phyloP scores from a whole-genome alignment of 2,797 vertebrate species.

The Hippocampus kuda region DNA sequence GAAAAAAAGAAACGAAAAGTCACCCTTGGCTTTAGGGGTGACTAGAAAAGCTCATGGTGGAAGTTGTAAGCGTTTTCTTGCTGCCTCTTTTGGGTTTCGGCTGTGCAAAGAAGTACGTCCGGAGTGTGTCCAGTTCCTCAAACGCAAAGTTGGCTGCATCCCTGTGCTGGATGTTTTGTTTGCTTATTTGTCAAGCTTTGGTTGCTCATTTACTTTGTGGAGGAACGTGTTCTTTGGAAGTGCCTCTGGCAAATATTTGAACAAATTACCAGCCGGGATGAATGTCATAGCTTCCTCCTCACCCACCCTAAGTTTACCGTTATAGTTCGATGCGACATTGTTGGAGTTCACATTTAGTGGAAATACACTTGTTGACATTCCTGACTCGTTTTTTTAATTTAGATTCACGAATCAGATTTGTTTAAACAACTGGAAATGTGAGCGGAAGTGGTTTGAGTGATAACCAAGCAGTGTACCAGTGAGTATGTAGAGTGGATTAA shows the following conservation, averaged over 20 bases:
- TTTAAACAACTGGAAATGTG: not conserved
- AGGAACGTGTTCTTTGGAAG: not conserved
- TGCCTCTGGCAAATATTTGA: not conserved
- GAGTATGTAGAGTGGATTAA: not conserved
- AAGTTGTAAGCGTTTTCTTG: not conserved
- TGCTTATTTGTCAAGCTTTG: conserved; percentile 3
- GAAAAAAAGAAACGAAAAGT: conserved; percentile 23
- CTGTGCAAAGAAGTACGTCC: not conserved
- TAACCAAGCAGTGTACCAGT: too few species aligned
- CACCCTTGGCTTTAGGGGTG: not conserved
- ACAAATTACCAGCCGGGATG: not conserved
- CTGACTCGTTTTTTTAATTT: not conserved
- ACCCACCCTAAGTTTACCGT: not conserved
- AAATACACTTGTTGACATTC: not conserved
- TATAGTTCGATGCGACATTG: not conserved
- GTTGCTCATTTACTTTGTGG: conserved; percentile 3
- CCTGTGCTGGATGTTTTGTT: conserved; percentile 3
- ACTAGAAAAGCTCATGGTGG: not conserved
- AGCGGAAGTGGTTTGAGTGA: not conserved
- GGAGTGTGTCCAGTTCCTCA: not conserved
- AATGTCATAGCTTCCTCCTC: not conserved
- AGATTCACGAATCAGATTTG: not conserved
- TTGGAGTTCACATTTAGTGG: not conserved
- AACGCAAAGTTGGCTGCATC: conserved; percentile 4
- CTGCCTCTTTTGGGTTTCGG: not conserved